Conservation (phyloP, 2,113 vertebrate genomes). For the Pluvialis apricaria region DNA sequence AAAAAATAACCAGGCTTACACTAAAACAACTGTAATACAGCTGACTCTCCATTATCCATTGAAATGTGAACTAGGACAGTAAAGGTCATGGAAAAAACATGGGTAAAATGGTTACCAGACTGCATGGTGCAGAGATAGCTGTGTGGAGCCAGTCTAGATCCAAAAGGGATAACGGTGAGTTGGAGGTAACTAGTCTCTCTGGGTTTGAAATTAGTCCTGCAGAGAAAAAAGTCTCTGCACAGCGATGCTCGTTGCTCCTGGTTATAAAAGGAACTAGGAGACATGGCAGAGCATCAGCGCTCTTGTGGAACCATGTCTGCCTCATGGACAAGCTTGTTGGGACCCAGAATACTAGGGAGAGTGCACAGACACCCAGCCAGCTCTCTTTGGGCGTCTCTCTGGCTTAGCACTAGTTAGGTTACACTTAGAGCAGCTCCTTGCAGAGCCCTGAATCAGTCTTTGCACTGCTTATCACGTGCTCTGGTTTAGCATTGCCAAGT, state of each 20-base stretch:
- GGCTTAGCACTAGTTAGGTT: background rate
- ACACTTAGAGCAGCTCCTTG: background rate
- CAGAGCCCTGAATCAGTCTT: background rate
- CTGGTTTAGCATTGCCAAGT: background rate
- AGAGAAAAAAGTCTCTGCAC: background rate
- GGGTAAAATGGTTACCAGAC: background rate
- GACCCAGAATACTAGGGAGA: background rate
- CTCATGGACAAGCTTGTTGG: background rate
- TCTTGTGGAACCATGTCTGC: background rate
- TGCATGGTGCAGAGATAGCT: background rate
- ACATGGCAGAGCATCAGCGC: background rate
- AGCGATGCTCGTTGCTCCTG: background rate
- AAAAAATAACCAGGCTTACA: background rate
- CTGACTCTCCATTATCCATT: background rate
- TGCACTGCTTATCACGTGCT: background rate
- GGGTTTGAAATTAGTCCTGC: background rate
- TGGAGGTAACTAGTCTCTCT: background rate
- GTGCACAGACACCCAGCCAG: background rate
- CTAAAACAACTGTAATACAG: background rate
- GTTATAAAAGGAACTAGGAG: background rate
- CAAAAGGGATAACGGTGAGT: background rate
- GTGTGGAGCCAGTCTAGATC: background rate
- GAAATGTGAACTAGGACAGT: background rate
- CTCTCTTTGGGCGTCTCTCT: background rate
- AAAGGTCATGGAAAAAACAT: background rate